Evolutionary conservation across 2,797 vertebrate species (phyloP).

Genomic region (Neopelma chrysocephalum): DNA sequence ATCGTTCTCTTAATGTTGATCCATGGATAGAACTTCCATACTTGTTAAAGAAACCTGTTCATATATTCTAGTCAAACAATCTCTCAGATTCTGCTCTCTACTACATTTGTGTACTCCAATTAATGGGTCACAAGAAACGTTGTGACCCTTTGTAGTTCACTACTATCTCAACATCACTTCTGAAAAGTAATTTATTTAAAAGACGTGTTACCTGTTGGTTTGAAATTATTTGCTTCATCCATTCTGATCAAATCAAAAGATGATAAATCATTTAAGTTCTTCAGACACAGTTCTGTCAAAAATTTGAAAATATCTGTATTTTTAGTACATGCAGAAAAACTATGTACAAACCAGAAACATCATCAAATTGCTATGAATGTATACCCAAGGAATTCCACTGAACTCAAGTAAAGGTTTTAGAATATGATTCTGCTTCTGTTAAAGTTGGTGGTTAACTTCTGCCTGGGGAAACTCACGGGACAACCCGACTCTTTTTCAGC

Average conservation of each 20-base stretch:
- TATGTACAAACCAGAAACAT: neutral
- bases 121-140: neutral
- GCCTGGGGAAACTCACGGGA: neutral
- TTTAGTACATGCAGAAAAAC: neutral
- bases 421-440: neutral
- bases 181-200: neutral
- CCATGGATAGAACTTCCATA: neutral
- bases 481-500: neutral
- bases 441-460: neutral
- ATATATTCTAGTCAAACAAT: neutral
- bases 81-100: neutral
- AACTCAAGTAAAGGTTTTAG: neutral
- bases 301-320: conserved; percentile 50
- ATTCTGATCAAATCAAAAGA: conserved; percentile 89
- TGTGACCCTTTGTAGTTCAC: neutral
- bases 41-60: neutral
- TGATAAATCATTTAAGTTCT: conserved; percentile 92
- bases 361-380: neutral
- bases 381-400: neutral
- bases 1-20: neutral
- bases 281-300: conserved; percentile 91
- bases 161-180: neutral
- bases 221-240: conserved; percentile 93
- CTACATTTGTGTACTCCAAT: neutral
- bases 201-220: conserved; percentile 86